Evolutionary conservation across 1,140 invertebrate species (phyloP), one percentile per base, ranked within the genome.

Genomic region (Eubasilissa regina): DNA sequence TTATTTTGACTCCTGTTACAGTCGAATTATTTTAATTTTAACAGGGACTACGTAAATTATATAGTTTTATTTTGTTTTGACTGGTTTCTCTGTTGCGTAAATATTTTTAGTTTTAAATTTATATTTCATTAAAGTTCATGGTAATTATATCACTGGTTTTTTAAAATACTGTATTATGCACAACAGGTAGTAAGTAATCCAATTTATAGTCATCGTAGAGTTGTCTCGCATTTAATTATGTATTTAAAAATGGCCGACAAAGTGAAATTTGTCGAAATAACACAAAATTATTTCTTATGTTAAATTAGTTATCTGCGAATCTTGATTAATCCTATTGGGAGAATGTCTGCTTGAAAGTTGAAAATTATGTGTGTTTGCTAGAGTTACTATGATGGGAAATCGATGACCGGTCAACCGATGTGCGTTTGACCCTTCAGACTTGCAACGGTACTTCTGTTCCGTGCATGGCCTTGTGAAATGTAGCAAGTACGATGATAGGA

Each of bases 401-500:
- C 7, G 60, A 68, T 0, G 44, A 68, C 64, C 47, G 64, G 64
- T 47, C 43, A 45, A 44, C n/a, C 45, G 64, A 15, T 17, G 43
- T 68, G 25, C 6, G 64, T 68, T n/a, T 6, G n/a, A 13, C 44
- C 13, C 3, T 19, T 13, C 60, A 25, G 19, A 43, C 60, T 17
- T 35, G 19, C 60, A 62, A 21, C n/a, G 60, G 25, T 25, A 43
- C 60, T 62, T 62, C 25, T n/a, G 13, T 35, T 25, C 25, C 19
- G 25, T 62, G 35, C 60, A 35, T 13, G n/a, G 35, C 25, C 60
- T 43, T 43, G 60, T 62, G 64, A 68, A 17, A 68, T 25, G 8
- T 64, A 25, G 60, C 35, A 44, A 64, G 64, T 68, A 19, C 64
- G 15, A 68, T 47, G n/a, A 47, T 47, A 68, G 25, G 45, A 68